Evolutionary conservation across 2,113 vertebrate genomes (phyloP).

Genomic region (Pitta sordida): DNA sequence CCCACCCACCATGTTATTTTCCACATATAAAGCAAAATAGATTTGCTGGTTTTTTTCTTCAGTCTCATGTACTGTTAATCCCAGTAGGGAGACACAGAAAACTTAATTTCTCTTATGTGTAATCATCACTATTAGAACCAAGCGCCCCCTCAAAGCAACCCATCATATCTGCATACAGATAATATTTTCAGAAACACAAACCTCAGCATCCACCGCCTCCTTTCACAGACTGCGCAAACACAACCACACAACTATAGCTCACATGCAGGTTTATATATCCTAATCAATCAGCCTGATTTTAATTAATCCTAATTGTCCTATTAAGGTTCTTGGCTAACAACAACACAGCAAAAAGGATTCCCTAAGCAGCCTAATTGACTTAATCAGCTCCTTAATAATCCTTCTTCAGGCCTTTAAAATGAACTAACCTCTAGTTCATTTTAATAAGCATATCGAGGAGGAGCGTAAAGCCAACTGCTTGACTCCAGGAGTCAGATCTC

Average conservation of each 20-base stretch:
- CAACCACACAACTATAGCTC: not conserved
- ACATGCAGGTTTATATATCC: constrained; percentile 9
- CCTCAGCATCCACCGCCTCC: not conserved
- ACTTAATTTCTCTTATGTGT: not conserved
- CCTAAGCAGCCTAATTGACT: constrained; percentile 58
- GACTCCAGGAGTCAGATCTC: constrained; percentile 4
- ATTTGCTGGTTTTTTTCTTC: not conserved
- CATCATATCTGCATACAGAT: not conserved
- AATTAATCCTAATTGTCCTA: constrained; percentile 69
- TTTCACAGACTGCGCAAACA: not conserved
- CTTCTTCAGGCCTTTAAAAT: constrained; percentile 47
- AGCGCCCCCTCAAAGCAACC: not conserved
- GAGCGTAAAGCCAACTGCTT: not conserved
- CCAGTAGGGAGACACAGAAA: not conserved
- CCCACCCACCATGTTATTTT: fast-evolving
- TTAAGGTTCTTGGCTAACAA: constrained; percentile 56
- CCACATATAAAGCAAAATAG: not conserved
- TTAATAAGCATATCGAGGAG: constrained; percentile 48
- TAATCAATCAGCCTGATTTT: constrained; percentile 64
- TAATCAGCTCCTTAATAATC: constrained; percentile 63
- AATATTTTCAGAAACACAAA: not conserved
- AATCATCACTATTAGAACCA: not conserved
- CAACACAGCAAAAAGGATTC: constrained; percentile 47
- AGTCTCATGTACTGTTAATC: not conserved
- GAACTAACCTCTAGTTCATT: constrained; percentile 46